Conservation (phyloP, 2,888 invertebrate species). For the Perizoma flavofasciatum region DNA sequence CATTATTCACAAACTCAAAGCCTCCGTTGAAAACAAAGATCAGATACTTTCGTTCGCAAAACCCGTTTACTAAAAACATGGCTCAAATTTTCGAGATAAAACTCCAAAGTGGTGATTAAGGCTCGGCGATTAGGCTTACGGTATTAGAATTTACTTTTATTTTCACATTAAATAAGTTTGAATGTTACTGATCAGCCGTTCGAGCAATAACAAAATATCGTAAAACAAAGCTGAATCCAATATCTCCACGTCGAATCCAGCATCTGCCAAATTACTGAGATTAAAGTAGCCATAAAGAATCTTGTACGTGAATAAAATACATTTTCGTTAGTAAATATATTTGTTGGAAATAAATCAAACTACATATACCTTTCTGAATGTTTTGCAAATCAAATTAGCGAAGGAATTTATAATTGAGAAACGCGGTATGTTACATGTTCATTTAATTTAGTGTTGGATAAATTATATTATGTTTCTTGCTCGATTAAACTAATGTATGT, state of each 20-base stretch:
- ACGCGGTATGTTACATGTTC: conserved; percentile 23
- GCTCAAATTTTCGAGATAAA: conserved; percentile 20
- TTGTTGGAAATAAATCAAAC: conserved; percentile 12
- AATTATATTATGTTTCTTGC: conserved; percentile 21
- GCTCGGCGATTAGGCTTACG: conserved; percentile 18
- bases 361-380: neutral
- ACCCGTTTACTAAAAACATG: conserved; percentile 20
- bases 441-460: conserved; percentile 17
- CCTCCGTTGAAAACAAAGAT: conserved; percentile 22
- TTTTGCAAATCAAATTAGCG: conserved; percentile 21
- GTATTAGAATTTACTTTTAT: conserved; percentile 20
- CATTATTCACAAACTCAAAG: conserved; percentile 22
- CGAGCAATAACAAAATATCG: conserved; percentile 25
- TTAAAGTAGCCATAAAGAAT: conserved; percentile 30
- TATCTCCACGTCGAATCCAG: conserved; percentile 27
- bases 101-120: conserved; percentile 22
- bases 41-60: conserved; percentile 7
- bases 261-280: conserved; percentile 33
- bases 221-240: conserved; percentile 29
- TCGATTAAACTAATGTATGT: conserved; percentile 14
- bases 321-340: neutral
- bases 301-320: conserved; percentile 20
- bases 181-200: conserved; percentile 16
- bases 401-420: conserved; percentile 20
- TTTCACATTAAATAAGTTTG: conserved; percentile 24